Percentiles rank a stretch among this genome's conserved stretches.
These are phyloP conservation scores for Rhabdornis inornatus DNA, from an alignment of 2,113 vertebrate species.

Conservation along the genomic window DNA sequence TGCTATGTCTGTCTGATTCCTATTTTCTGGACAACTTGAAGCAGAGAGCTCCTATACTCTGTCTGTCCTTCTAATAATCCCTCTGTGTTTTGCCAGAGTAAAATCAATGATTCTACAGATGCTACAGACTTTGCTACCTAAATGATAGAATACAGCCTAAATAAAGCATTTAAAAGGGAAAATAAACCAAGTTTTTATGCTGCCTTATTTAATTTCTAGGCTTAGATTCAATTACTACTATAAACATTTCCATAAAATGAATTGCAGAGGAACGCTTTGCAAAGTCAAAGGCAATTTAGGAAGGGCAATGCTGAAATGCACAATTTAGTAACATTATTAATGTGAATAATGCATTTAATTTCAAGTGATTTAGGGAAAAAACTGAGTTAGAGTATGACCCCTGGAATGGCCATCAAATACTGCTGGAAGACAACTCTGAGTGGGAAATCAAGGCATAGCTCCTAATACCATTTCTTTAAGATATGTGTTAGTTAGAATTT, in stretches of 20 bases:
- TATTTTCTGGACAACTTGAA: background rate
- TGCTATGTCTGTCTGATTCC: background rate
- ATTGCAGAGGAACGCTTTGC: conserved; percentile 45
- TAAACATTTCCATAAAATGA: conserved; percentile 57
- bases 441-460: background rate
- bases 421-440: background rate
- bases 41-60: background rate
- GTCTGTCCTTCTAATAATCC: background rate
- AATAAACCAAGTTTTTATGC: conserved; percentile 48
- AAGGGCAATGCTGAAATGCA: conserved; percentile 55
- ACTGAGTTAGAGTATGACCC: background rate
- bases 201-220: conserved; percentile 62
- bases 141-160: background rate
- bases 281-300: conserved; percentile 64
- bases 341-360: conserved; percentile 52
- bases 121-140: background rate
- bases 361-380: conserved; percentile 3
- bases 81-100: background rate
- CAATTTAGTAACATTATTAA: conserved; percentile 50
- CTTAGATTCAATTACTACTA: conserved; percentile 55
- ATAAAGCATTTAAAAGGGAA: conserved; percentile 13
- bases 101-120: background rate
- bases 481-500: background rate
- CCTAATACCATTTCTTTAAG: background rate
- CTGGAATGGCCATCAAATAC: background rate